Base-by-base conservation (phyloP, 2,113 vertebrate genomes). In the Formicarius rufipectus region DNA sequence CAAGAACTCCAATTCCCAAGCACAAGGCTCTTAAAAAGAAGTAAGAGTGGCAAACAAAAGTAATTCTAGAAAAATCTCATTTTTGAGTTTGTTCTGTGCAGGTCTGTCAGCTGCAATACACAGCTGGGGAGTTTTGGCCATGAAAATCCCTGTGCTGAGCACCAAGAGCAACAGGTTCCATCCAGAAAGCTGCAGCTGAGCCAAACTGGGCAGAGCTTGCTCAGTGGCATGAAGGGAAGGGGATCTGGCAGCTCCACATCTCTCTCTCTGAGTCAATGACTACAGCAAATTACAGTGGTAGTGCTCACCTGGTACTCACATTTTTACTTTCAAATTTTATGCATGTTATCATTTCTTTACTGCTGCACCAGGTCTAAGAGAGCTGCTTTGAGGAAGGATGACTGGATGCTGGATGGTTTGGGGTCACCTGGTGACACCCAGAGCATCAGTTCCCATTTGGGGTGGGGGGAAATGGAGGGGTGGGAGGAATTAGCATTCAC, bases 251-350 rank as follows among this genome's bases (percentile, higher is more conserved):
- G 77, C 56, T 58, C 80, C 39, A 0, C 2, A 4, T 21, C 42
- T 9, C 55, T 9, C 55, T 7, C 58, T 37, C 62, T 4, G 31
- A 58, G 62, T 42, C 74, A 64, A 14, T 8, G 10, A 6, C 50
- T 6, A 8, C 45, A 49, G 72, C 77, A 45, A 62, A 42, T 0
- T 2, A 14, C 25, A 9, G 3, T 0, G 3, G 37, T 2, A 58
- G n/a, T 0, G 1, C 71, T 75, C 91, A 59, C 64, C 89, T 12
- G 12, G 64, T 5, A 40, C 21, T 14, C 23, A 19, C 6, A 12
- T 23, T 49, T 77, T 30, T 64, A 31, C 84, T 50, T 64, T 14
- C 56, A 33, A 25, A 42, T 59, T 30, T 35, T 50, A 67, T 4
- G 27, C 27, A 1, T 10, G 9, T 23, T 66, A 30, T 52, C 45